Base-by-base conservation (phyloP, 2,113 vertebrate genomes). In the Barnardius zonarius region DNA sequence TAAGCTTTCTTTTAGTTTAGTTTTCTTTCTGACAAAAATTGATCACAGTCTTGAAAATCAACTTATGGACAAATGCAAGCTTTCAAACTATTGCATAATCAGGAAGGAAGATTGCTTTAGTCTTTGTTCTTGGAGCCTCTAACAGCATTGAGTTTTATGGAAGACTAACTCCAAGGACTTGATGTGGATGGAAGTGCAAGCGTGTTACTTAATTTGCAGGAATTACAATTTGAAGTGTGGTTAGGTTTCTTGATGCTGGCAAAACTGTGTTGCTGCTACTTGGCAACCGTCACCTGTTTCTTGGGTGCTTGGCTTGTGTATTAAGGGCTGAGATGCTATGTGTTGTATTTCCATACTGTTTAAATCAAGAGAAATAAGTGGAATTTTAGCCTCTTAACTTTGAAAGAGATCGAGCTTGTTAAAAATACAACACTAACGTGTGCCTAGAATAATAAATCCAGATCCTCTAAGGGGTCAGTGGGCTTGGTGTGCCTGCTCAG, bases 281-380 rank as follows among this genome's bases (percentile, higher is more conserved):
- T 88, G 83, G 88, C 88, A 75, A 7, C 51, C 1, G 0, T 27
- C 0, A 5, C 0, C 0, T 52, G 78, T 86, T 69, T 67, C 79
- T 93, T 20, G 85, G 57, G 33, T 61, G 46, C 75, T 55, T 87
- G 82, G 63, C 57, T 76, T 62, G 49, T 13, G 2, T 37, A 23
- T 13, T 11, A 3, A 22, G 87, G 52, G 75, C 75, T n/a, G 31
- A 43, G 37, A 9, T 76, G 33, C 13, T 46, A 7, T 19, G 4
- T 20, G 49, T 91, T 54, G 55, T 51, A 5, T 59, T 80, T 35
- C 48, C 67, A 5, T 63, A 57, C 30, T 64, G 73, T 31, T 51
- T 59, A 24, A 28, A 64, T 83, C 25, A n/a, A 54, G 39, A 33
- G 67, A 35, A 46, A 27, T 22, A 57, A 35, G 17, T 55, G 16